Evolutionary conservation across 2,888 invertebrate species (phyloP).

Genomic region (Phalera bucephala): DNA sequence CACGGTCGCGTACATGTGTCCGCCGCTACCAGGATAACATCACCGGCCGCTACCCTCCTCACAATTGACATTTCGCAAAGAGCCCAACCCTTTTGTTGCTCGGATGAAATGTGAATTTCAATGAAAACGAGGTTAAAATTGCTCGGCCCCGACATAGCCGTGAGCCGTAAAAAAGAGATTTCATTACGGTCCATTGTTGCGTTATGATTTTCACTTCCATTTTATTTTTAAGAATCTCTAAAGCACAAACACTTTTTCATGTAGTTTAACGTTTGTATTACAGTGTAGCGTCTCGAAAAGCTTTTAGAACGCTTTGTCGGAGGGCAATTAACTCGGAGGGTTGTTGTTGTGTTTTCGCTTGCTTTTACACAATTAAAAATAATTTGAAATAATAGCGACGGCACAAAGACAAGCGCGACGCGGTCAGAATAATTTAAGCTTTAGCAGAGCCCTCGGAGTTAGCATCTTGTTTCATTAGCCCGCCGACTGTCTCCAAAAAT

Average conservation of each 20-base stretch:
- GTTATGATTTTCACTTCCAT: constrained; percentile 69
- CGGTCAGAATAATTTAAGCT: constrained; percentile 67
- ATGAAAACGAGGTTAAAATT: constrained; percentile 75
- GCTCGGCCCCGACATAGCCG: constrained; percentile 58
- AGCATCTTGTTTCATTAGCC: constrained; percentile 76
- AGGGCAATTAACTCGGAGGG: constrained; percentile 64
- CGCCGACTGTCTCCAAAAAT: constrained; percentile 55
- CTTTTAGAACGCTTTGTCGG: constrained; percentile 54
- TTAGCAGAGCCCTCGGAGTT: constrained; percentile 54
- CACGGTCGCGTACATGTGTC: constrained; percentile 52
- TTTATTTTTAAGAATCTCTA: constrained; percentile 61
- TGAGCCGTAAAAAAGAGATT: constrained; percentile 46
- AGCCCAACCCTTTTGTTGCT: constrained; percentile 70
- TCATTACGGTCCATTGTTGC: constrained; percentile 73
- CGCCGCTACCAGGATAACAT: constrained; percentile 50
- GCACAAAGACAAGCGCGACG: constrained; percentile 58
- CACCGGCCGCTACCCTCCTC: constrained; percentile 57
- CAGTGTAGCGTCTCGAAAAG: constrained; percentile 50
- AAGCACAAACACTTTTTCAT: constrained; percentile 53
- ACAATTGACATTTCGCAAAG: constrained; percentile 74
- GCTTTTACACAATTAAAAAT: constrained; percentile 78
- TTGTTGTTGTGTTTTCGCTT: constrained; percentile 66
- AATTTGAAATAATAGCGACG: constrained; percentile 73
- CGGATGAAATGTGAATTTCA: constrained; percentile 74
- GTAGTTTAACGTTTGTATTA: constrained; percentile 57